Evolutionary conservation across 2,113 vertebrate species (phyloP), one percentile per base, ranked within the genome.

Genomic region (Oriolus oriolus): DNA sequence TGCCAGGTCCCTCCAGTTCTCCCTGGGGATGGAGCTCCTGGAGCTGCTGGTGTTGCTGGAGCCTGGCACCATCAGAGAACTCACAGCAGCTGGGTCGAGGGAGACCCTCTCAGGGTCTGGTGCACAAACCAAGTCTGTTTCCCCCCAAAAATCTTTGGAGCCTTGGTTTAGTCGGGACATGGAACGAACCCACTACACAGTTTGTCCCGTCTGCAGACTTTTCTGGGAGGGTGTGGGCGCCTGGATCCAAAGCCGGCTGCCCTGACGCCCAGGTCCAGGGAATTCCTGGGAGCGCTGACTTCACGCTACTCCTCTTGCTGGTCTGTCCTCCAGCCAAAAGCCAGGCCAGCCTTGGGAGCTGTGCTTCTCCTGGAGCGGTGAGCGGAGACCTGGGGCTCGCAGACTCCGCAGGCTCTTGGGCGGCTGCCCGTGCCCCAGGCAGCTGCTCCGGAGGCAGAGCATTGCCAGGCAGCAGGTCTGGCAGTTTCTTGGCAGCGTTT

Each of bases 221-320:
- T 53, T 89, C 70, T 35, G 23, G 6, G 6, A 37, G 63, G 45
- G 47, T 6, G 26, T 37, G 49, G 68, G 33, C 6, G n/a, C 70
- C 78, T 92, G 94, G 75, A 90, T 94, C 54, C 0, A 0, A 57
- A 73, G 41, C 41, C 0, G 5, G 30, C 80, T 86, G 76, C 76
- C 89, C 80, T 66, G 73, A 74, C 23, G 0, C 82, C 75, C 92
- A 90, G 76, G 83, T 45, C 50, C 92, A 86, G 96, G 96, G 94
- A 97, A 96, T 95, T 96, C 96, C 95, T 95, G 91, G 92, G 96
- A 96, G 87, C 0, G 41, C 84, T 94, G 96, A 95, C 91, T 95
- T 95, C 93, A 93, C 0, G 60, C 94, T 95, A 93, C 94, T 96
- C 52, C 91, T 95, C 92, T 96, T 96, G 94, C 92, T 95, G 87